Evolutionary conservation across 2,888 invertebrate genomes (phyloP), one percentile per base, ranked within the genome.

Genomic region (Megastigmus dorsalis): DNA sequence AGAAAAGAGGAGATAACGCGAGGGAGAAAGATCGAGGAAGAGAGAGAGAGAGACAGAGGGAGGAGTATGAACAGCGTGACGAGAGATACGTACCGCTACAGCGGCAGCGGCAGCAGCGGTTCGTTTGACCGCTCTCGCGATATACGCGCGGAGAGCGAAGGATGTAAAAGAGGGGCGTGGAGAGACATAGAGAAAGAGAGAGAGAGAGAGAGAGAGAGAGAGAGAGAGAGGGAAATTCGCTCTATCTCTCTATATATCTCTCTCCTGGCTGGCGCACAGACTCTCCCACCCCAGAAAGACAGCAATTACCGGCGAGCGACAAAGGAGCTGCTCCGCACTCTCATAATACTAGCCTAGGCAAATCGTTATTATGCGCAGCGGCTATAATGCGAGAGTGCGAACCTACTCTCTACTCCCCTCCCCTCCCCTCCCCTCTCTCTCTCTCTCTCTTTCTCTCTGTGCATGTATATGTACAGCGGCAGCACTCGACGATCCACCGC

Each of bases 361-460:
- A 67, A 68, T 68, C 67, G 57, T 68, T 57, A 68, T 57, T 68
- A 36, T 55, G 48, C 67, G 57, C 67, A 3, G 13, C n/a, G n/a
- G n/a, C n/a, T n/a, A n/a, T n/a, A n/a, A n/a, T n/a, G n/a, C n/a
- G n/a, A n/a, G n/a, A n/a, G n/a, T n/a, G n/a, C n/a, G n/a, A n/a
- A n/a, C n/a, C n/a, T n/a, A n/a, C n/a, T n/a, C n/a, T n/a, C n/a
- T n/a, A n/a, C n/a, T n/a, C n/a, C n/a, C n/a, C n/a, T n/a, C n/a
- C n/a, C n/a, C n/a, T n/a, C n/a, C n/a, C n/a, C n/a, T n/a, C n/a
- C n/a, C n/a, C n/a, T n/a, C n/a, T n/a, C n/a, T n/a, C n/a, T n/a
- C n/a, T n/a, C n/a, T n/a, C n/a, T n/a, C n/a, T n/a, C n/a, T n/a
- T n/a, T n/a, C n/a, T n/a, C n/a, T n/a, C n/a, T n/a, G n/a, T n/a